Evolutionary conservation across 37 sponge, comb jelly and placozoan genomes (phyloP), one percentile per base, ranked within the genome.

Genomic region (Agelas oroides): DNA sequence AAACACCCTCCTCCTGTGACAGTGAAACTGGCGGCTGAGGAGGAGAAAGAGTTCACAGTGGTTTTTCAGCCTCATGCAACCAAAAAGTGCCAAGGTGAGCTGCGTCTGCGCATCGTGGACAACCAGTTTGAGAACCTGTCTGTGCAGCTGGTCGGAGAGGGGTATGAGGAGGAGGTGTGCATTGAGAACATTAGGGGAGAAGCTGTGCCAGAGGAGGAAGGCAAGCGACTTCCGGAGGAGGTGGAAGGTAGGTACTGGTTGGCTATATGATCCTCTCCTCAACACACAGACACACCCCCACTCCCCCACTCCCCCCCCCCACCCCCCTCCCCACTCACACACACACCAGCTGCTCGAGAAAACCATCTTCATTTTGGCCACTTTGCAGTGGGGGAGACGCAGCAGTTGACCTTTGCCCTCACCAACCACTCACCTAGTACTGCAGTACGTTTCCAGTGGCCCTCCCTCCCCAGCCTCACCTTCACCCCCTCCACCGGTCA

Each of bases 41-140:
- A 87, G 40, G 83, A 57, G 23, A 74, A 37, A 5, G 59, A 82
- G n/a, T 87, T 88, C 36, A 37, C 59, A 0, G 95, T 92, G 36
- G 36, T 73, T 11, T 97, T 94, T 78, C 25, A 35, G 17, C 95
- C 95, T 27, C 21, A 56, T 18, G 25, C 52, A n/a, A 23, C 65
- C 24, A 25, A 67, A 36, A 77, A 83, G 74, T 86, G 66, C 65
- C 71, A 25, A 6, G 88, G 94, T 25, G 72, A 68, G 57, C 63
- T 89, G 25, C 14, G 62, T 15, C 65, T 97, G 65, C 65, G 64
- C 30, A 71, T 97, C 35, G 30, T 73, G 61, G 92, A 94, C 73
- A 96, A 94, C 75, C 93, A 92, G 71, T 98, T 96, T 89, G 99
- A 98, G 84, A 89, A 89, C 71, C 87, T 80, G 1, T 53, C 80